Evolutionary conservation across 2,888 invertebrate genomes (phyloP).

Genomic region (Sphaerophoria rueppellii): DNA sequence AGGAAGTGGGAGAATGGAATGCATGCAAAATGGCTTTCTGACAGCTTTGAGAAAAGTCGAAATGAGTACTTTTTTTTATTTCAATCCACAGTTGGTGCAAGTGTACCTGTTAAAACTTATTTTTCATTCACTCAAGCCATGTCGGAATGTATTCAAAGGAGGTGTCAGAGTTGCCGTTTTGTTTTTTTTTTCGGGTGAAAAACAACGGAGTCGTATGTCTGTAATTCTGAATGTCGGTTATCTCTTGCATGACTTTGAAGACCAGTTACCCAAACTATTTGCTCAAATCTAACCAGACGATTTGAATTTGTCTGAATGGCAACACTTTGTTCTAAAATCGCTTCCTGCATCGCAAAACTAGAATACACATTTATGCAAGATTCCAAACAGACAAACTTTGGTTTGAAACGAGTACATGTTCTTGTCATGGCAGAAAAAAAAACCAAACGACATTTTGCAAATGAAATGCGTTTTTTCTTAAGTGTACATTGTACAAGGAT

Average conservation of each 20-base stretch:
- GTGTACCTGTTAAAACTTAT: not conserved
- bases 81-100: not conserved
- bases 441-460: conserved; percentile 5
- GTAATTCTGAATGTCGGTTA: too few species aligned
- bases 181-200: not conserved
- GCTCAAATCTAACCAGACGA: too few species aligned
- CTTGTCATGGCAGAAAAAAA: not conserved
- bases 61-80: conserved; percentile 11
- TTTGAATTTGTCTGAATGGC: not conserved
- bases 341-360: not conserved
- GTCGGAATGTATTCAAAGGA: conserved; percentile 18
- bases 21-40: conserved; percentile 37
- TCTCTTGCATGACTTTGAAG: not conserved
- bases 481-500: conserved; percentile 1
- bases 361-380: conserved; percentile 17
- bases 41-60: conserved; percentile 20
- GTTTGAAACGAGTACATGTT: not conserved
- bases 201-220: too few species aligned
- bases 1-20: not conserved
- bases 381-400: conserved; percentile 16
- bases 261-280: too few species aligned
- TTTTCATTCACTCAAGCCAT: conserved; percentile 1
- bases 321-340: not conserved
- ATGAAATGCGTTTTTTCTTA: conserved; percentile 7
- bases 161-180: not conserved